phyloP scores from a whole-genome alignment of 2,797 vertebrate species.

The Hoplostethus atlanticus region DNA sequence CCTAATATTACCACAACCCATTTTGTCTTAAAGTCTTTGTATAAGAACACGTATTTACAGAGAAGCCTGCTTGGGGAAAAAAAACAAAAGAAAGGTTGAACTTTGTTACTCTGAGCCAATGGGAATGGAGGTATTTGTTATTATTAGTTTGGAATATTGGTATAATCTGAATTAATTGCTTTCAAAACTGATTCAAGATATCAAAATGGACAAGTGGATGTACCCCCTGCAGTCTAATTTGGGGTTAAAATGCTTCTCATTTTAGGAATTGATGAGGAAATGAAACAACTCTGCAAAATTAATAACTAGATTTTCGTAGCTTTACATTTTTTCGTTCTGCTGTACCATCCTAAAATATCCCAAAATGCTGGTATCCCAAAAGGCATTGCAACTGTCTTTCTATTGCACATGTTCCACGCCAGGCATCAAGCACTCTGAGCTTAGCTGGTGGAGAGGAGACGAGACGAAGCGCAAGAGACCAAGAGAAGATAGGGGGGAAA shows the following conservation, averaged over 20 bases:
- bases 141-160: constrained; percentile 7
- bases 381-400: constrained; percentile 12
- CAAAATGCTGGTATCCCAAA: constrained; percentile 46
- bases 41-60: too few relatives aligned
- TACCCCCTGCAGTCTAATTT: neutral
- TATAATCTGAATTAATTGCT: neutral
- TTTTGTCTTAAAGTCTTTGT: constrained; percentile 4
- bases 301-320: neutral
- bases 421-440: constrained; percentile 12
- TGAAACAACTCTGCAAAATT: constrained; percentile 15
- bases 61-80: too few relatives aligned
- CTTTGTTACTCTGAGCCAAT: neutral
- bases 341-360: constrained; percentile 23
- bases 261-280: neutral
- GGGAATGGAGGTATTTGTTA: constrained; percentile 11
- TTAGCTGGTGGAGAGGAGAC: constrained; percentile 40
- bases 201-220: neutral
- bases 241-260: neutral
- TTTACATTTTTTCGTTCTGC: neutral
- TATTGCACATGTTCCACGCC: constrained; percentile 47
- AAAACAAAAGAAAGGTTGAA: too few relatives aligned
- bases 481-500: constrained; percentile 5
- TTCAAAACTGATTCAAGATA: constrained; percentile 16
- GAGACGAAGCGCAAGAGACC: neutral
- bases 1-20: neutral